Evolutionary conservation across 2,797 vertebrate genomes (phyloP).

Genomic region (Microchirus variegatus): DNA sequence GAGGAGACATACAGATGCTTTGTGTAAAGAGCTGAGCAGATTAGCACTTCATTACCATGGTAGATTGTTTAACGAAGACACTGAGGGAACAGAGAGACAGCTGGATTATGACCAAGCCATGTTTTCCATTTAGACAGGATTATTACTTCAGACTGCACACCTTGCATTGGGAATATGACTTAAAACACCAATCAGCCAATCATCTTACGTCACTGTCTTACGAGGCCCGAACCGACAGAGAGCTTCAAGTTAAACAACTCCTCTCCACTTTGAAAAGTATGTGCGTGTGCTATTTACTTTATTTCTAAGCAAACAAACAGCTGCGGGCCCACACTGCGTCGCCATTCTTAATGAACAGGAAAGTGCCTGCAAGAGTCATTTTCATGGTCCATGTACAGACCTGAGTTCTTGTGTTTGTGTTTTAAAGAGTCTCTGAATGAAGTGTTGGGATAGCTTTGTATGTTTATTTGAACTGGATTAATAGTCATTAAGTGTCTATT

Average conservation of each 20-base stretch:
- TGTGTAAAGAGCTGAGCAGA: conserved; percentile 77
- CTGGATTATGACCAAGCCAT: conserved; percentile 77
- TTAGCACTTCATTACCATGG: conserved; percentile 76
- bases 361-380: too few species aligned
- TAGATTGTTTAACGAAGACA: conserved; percentile 77
- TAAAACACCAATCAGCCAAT: conserved; percentile 67
- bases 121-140: conserved; percentile 79
- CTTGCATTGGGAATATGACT: conserved; percentile 68
- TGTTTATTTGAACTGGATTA: background rate
- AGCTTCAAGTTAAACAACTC: conserved; percentile 42
- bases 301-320: background rate
- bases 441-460: too few species aligned
- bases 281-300: background rate
- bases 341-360: background rate
- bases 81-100: conserved; percentile 72
- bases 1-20: conserved; percentile 70
- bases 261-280: conserved; percentile 9
- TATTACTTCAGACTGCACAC: conserved; percentile 72
- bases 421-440: too few species aligned
- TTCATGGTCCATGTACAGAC: too few species aligned
- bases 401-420: too few species aligned
- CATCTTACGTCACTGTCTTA: conserved; percentile 36
- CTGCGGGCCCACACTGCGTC: background rate
- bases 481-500: background rate
- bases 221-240: conserved; percentile 29